phyloP scores from a whole-genome alignment of 2,113 vertebrate genomes.

The Macaca mulatta region DNA sequence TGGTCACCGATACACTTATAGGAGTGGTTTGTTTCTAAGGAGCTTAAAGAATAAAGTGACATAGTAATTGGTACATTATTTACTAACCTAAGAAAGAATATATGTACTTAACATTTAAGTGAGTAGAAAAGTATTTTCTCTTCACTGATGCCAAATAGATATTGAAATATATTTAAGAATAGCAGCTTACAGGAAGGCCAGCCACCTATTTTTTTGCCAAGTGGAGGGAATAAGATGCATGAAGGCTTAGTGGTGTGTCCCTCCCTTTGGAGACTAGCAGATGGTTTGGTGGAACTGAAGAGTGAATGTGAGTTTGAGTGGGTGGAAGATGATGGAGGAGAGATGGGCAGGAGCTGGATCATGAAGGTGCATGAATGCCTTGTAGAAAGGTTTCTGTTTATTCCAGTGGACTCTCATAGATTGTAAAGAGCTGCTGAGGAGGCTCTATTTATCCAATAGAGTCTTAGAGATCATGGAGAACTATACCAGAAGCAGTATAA shows the following conservation, averaged over 20 bases:
- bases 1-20: neutral
- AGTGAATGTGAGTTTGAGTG: neutral
- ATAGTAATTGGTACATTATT: neutral
- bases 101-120: neutral
- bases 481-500: neutral
- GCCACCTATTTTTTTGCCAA: neutral
- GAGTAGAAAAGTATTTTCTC: neutral
- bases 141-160: neutral
- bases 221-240: neutral
- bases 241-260: neutral
- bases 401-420: rapidly evolving
- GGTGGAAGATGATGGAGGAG: neutral
- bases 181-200: neutral
- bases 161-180: neutral
- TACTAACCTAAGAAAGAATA: neutral
- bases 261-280: neutral
- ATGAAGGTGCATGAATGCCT: neutral
- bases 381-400: neutral
- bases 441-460: neutral
- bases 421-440: neutral
- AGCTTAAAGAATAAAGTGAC: neutral
- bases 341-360: neutral
- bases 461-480: neutral
- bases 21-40: neutral
- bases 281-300: neutral